Evolutionary conservation across 2,797 vertebrate genomes (phyloP), one percentile per base, ranked within the genome.

Genomic region (Tamandua tetradactyla): DNA sequence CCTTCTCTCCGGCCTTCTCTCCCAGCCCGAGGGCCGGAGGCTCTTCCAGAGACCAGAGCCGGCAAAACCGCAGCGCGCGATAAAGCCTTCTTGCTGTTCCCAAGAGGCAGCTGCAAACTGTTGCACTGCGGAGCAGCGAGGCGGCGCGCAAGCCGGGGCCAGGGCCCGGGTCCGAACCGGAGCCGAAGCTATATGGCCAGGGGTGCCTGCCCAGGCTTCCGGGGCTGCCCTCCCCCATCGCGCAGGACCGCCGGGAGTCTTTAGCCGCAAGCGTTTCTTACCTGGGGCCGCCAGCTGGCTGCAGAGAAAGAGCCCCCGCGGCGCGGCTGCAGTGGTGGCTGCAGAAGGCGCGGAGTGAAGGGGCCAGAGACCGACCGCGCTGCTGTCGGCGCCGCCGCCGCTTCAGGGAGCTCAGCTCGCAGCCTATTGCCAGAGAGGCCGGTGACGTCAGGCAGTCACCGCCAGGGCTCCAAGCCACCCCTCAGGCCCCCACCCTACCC

Each of bases 381-480:
- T 22, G 89, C 95, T 10, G 93, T 94, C 40, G 47, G 64, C 57
- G 89, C 97, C 40, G 92, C 93, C 96, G 94, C 96, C 88, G 3
- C 96, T 97, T 95, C 94, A 57, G 96, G 93, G 97, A 98, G 97
- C 97, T 97, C 96, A 97, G 97, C 98, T 96, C 96, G 92, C 98
- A 98, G 98, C 98, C 98, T 97, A 98, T 98, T 97, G 98, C 97
- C 98, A 96, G 98, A 97, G 98, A 97, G 97, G 96, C 93, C 97
- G 98, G 95, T 98, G 98, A 98, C 98, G 98, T 98, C 98, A 98
- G 96, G 94, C 97, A 86, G 96, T 96, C 97, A 64, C 95, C 72
- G 93, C 95, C 93, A 97, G 96, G 95, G 95, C 96, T 96, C 96
- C 95, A 88, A 97, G 69, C 97, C 97, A 93, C 97, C 93, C 95